These are phyloP conservation scores for Amiota mariae DNA, from an alignment of 2,888 invertebrate species.

Conservation along the genomic window DNA sequence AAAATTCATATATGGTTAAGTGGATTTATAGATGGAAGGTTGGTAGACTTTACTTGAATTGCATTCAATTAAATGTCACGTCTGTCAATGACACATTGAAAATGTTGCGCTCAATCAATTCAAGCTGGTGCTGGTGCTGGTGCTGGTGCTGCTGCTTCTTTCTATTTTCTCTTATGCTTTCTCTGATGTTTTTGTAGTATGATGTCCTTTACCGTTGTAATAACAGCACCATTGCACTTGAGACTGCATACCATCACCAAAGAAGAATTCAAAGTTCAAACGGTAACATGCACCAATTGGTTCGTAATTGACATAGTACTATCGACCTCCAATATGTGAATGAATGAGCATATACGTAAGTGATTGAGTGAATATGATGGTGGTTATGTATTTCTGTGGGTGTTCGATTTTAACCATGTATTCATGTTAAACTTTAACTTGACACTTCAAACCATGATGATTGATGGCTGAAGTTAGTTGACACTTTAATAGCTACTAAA, in stretches of 20 bases:
- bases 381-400: background rate
- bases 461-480: background rate
- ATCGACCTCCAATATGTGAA: no score
- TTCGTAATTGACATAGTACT: background rate
- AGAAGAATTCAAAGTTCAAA: background rate
- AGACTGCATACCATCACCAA: background rate
- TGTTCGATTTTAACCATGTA: background rate
- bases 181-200: background rate
- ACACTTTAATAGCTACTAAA: slow-evolving; percentile 9
- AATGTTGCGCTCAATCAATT: background rate
- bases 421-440: slow-evolving; percentile 10
- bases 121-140: background rate
- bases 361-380: no score
- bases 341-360: no score
- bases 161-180: background rate
- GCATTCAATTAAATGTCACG: slow-evolving; percentile 20
- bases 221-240: background rate
- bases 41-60: background rate
- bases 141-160: background rate
- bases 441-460: slow-evolving; percentile 9
- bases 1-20: no score
- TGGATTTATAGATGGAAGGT: no score
- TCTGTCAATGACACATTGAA: slow-evolving; percentile 17
- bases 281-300: background rate
- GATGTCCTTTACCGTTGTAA: background rate